These are phyloP conservation scores for Seira ritae DNA, from an alignment of 2,888 invertebrate genomes.

Conservation along the genomic window DNA sequence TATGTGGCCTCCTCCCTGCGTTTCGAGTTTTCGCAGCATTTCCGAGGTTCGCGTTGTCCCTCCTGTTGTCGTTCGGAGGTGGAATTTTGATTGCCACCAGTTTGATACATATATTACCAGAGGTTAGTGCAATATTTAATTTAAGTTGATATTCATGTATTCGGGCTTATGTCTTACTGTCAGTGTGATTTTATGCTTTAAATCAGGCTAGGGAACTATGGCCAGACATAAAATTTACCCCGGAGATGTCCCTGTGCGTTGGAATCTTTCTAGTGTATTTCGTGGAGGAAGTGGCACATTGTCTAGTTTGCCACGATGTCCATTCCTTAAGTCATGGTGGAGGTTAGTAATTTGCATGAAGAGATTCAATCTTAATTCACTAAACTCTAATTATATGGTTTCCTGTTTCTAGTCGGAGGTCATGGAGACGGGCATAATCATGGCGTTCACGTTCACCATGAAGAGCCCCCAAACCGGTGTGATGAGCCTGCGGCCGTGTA, in stretches of 20 bases:
- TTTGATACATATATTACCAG: constrained; percentile 87
- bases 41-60: constrained; percentile 78
- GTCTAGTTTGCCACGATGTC: constrained; percentile 72
- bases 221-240: constrained; percentile 67
- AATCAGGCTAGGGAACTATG: constrained; percentile 70
- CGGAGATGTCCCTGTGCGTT: constrained; percentile 72
- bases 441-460: constrained; percentile 73
- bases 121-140: constrained; percentile 80
- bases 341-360: too few species aligned
- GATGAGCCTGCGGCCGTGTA: constrained; percentile 73
- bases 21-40: constrained; percentile 71
- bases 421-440: constrained; percentile 71
- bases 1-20: constrained; percentile 73
- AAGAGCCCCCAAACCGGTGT: constrained; percentile 72
- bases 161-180: not conserved
- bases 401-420: constrained; percentile 2
- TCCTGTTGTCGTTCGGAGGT: constrained; percentile 86
- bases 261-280: constrained; percentile 73
- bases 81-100: constrained; percentile 88
- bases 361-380: too few species aligned
- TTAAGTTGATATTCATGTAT: not conserved
- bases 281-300: constrained; percentile 72
- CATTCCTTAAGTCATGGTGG: constrained; percentile 69
- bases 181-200: not conserved
- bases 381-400: not conserved